Evolutionary conservation across 2,888 invertebrate species (phyloP).

Genomic region (Xylota sylvarum): DNA sequence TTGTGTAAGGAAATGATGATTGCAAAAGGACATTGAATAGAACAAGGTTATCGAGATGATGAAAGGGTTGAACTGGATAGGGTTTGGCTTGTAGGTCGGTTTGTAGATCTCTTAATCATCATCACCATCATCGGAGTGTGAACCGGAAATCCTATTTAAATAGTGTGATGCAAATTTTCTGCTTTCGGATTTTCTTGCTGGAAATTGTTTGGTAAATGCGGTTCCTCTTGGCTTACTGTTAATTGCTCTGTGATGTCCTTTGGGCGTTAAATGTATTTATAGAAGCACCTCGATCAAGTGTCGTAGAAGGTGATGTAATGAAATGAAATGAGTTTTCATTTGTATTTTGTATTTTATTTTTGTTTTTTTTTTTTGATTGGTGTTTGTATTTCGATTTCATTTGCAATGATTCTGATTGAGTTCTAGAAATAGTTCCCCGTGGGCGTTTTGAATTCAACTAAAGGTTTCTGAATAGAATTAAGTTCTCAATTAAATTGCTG

Average conservation of each 20-base stretch:
- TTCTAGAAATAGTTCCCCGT: neutral
- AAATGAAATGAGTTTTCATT: conserved; percentile 2
- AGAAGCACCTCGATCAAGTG: conserved; percentile 5
- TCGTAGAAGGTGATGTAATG: neutral
- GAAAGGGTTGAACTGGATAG: neutral
- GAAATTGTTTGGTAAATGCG: conserved; percentile 21
- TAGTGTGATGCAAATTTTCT: conserved; percentile 35
- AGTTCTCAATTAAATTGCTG: neutral
- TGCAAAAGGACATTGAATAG: conserved; percentile 34
- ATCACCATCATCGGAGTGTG: conserved; percentile 16
- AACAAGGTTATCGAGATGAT: conserved; percentile 35
- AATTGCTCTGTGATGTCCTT: conserved; percentile 9
- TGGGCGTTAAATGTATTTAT: neutral
- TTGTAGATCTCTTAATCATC: conserved; percentile 3
- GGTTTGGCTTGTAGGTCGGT: neutral
- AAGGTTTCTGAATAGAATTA: neutral
- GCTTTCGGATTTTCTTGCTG: conserved; percentile 21
- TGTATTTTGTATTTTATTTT: neutral
- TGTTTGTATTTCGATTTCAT: neutral
- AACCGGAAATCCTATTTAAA: conserved; percentile 19
- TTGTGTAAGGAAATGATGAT: conserved; percentile 27
- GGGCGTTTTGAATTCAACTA: neutral
- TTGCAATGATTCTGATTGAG: conserved; percentile 1
- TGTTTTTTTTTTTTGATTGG: neutral
- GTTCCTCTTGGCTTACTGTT: neutral